These are phyloP conservation scores for Agonopterix arenella DNA, from an alignment of 2,888 invertebrate genomes.

Conservation along the genomic window DNA sequence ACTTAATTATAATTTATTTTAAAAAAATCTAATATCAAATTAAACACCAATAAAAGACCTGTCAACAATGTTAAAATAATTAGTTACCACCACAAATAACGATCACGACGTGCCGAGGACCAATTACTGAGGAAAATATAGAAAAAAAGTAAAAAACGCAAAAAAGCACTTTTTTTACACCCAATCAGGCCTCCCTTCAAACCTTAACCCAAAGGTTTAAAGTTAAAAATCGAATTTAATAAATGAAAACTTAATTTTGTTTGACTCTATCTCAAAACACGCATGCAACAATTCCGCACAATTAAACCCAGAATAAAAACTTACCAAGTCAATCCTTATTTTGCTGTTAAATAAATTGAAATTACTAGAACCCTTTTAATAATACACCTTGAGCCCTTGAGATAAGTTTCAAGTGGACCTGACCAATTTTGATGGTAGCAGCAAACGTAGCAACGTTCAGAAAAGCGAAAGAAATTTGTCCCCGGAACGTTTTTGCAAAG, in stretches of 20 bases:
- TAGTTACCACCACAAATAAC: slow-evolving; percentile 15
- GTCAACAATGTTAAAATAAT: slow-evolving; percentile 16
- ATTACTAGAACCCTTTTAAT: too few species aligned
- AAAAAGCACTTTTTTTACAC: neutral
- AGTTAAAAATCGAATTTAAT: neutral
- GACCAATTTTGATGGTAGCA: too few species aligned
- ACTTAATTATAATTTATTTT: neutral
- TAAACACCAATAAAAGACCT: slow-evolving; percentile 6
- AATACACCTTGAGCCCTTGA: too few species aligned
- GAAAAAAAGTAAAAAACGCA: slow-evolving; percentile 16
- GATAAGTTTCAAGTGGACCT: too few species aligned
- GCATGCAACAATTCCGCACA: slow-evolving; percentile 65
- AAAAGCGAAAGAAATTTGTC: slow-evolving; percentile 71
- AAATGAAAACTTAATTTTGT: slow-evolving; percentile 20
- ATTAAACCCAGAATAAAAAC: slow-evolving; percentile 63
- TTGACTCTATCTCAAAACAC: slow-evolving; percentile 37
- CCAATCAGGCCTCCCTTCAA: neutral
- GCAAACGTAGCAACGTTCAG: slow-evolving; percentile 24
- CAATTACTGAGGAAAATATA: slow-evolving; percentile 28
- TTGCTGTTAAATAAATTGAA: slow-evolving; percentile 4
- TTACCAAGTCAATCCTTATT: slow-evolving; percentile 19
- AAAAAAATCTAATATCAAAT: neutral
- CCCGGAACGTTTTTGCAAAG: slow-evolving; percentile 37
- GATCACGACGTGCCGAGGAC: slow-evolving; percentile 15
- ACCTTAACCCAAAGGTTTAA: neutral